Evolutionary conservation across 1,140 invertebrate genomes (phyloP), one percentile per base, ranked within the genome.

Genomic region (Drosophila lacertosa): DNA sequence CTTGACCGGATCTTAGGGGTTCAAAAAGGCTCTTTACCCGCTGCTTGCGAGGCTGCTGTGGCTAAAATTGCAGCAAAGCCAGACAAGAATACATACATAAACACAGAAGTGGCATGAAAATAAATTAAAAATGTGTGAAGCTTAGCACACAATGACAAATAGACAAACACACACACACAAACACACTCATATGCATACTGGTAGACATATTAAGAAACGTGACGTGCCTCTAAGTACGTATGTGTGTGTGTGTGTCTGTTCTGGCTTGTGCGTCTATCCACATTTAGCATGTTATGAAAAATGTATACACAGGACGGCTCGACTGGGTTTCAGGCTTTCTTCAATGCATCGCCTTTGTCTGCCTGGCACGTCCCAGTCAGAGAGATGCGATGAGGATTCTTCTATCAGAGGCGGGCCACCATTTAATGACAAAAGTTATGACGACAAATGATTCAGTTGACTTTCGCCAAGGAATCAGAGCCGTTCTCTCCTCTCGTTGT

Each of bases 281-380:
- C 65, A 77, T 88, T 86, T 88, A 81, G 74, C 74, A 88, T 88
- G 82, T 74, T 81, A 86, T 86, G 82, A 86, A 86, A 86, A 88
- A 86, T 86, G 74, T 77, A 81, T 86, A 73, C 62, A 74, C 37
- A 66, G 9, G 62, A 26, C 64, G 24, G 62, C 50, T 48, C 40
- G 33, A 42, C 57, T 29, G 37, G 16, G 37, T 35, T 20, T 10
- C n/a, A n/a, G n/a, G 54, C 16, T n/a, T 74, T 26, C 54, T 53
- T 22, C 63, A 66, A 35, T 18, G 63, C 50, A 39, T 50, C 32
- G 79, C 37, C 77, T 74, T 86, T 81, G 81, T 84, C 63, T 55
- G 51, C 26, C 45, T 54, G 65, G 65, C 81, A 84, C 81, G 81
- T 84, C 75, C 57, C 35, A 44, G 7, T 20, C 1, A 29, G 2